Percentiles rank a stretch among this genome's conserved stretches.
Conservation (phyloP, 2,113 vertebrate genomes). For the Rafetus swinhoei region DNA sequence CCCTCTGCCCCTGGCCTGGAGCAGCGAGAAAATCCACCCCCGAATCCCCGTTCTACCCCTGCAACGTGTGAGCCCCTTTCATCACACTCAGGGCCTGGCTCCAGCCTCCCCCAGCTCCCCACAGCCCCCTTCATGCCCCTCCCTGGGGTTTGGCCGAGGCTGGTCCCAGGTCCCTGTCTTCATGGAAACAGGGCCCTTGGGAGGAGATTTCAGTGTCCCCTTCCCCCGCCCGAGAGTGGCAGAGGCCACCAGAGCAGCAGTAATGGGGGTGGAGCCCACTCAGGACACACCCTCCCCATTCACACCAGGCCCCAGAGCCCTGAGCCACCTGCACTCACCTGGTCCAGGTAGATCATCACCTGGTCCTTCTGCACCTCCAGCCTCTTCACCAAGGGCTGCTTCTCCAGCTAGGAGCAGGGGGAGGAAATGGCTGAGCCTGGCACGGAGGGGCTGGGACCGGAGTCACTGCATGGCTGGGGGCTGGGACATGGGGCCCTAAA, state of each 20-base stretch:
- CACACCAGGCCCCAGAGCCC: background rate
- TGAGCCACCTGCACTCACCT: constrained; percentile 27
- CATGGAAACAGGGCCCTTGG: background rate
- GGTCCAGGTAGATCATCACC: constrained; percentile 59
- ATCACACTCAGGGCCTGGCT: too few species aligned
- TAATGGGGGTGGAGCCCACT: background rate
- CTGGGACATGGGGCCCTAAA: background rate
- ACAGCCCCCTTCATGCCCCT: background rate
- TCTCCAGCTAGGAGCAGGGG: constrained; percentile 37
- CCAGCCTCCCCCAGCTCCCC: background rate
- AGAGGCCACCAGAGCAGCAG: too few species aligned
- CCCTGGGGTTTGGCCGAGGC: background rate
- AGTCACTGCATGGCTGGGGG: too few species aligned
- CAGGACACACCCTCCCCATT: background rate
- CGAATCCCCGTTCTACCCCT: too few species aligned
- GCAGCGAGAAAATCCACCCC: background rate
- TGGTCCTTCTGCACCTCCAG: constrained; percentile 50
- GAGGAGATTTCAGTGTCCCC: background rate
- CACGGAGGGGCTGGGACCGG: too few species aligned
- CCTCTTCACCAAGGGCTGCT: constrained; percentile 46
- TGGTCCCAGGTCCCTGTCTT: background rate
- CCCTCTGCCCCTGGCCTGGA: rapidly evolving
- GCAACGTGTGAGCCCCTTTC: too few species aligned
- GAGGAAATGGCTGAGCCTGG: background rate
- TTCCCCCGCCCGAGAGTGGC: rapidly evolving